Evolutionary conservation across 2,888 invertebrate species (phyloP), one percentile per base, ranked within the genome.

Genomic region (Nomada fucata): DNA sequence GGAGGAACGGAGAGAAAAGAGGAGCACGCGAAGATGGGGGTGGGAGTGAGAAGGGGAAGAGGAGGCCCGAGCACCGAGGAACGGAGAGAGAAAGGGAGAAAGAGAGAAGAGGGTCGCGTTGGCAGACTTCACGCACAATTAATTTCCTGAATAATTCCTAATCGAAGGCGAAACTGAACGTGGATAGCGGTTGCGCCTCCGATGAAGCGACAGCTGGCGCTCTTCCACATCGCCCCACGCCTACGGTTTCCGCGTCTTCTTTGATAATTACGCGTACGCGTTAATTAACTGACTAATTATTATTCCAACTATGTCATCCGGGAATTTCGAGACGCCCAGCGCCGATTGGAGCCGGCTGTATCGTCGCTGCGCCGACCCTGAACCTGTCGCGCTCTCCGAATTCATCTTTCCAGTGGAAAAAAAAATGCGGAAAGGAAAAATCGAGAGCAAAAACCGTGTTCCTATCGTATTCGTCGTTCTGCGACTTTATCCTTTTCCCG

Each of bases 261-360:
- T 90, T 92, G 91, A 93, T 93, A 93, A 93, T 93, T 93, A 92
- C 92, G 92, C 90, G 91, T 91, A 90, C 92, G 90, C 92, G 91
- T 91, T 92, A 92, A 93, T 93, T 92, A 93, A 93, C 93, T 92
- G 93, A 92, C 93, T 92, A 93, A 93, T 93, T 92, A 91, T 92
- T 91, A 91, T 90, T 90, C 89, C 91, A 87, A 89, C 89, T 89
- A 88, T 88, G 83, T 69, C 82, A 68, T 71, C 67, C 75, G 80
- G 79, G 86, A 82, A 84, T 88, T 86, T 82, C 81, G 70, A 72
- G 82, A 77, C 76, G 60, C 76, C 53, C 50, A 13, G 13, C 29
- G 57, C 59, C 68, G 70, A 71, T 81, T 77, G 55, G 73, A 82
- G 52, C n/a, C 36, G 83, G 84, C 83, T 85, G 36, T 86, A 71